These are phyloP conservation scores for Corythornis cristatus DNA, from an alignment of 2,113 vertebrate genomes.

Conservation along the genomic window DNA sequence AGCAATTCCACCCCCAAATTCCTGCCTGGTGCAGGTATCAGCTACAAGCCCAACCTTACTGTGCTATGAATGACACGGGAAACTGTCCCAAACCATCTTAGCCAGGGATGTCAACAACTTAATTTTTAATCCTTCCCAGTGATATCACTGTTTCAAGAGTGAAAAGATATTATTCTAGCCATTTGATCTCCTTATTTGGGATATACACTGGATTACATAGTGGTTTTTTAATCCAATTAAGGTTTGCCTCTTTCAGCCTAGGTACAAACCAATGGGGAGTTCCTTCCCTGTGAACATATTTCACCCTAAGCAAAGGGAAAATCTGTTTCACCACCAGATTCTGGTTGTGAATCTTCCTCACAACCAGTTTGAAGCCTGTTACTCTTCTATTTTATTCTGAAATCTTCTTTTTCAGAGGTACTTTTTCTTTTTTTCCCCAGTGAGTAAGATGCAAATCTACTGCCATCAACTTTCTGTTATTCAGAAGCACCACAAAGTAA, in stretches of 20 bases:
- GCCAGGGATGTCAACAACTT: not conserved
- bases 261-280: not conserved
- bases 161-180: conserved; percentile 6
- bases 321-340: not conserved
- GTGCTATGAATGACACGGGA: not conserved
- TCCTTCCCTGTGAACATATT: not conserved
- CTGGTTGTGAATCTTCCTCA: not conserved
- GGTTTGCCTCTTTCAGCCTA: not conserved
- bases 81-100: not conserved
- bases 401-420: not conserved
- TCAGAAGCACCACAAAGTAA: conserved; percentile 29
- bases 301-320: not conserved
- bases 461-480: conserved; percentile 27
- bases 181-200: conserved; percentile 44
- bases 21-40: not conserved
- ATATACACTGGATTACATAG: not conserved
- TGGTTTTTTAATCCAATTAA: not conserved
- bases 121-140: not conserved
- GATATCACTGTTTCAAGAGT: not conserved
- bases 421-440: not conserved
- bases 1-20: not conserved
- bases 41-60: not conserved
- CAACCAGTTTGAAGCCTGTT: not conserved
- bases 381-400: not conserved
- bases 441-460: conserved; percentile 35